Percentiles rank a stretch among this genome's conserved stretches.
These are phyloP conservation scores for Himalopsyche anomala DNA, from an alignment of 2,888 invertebrate species.

Conservation along the genomic window DNA sequence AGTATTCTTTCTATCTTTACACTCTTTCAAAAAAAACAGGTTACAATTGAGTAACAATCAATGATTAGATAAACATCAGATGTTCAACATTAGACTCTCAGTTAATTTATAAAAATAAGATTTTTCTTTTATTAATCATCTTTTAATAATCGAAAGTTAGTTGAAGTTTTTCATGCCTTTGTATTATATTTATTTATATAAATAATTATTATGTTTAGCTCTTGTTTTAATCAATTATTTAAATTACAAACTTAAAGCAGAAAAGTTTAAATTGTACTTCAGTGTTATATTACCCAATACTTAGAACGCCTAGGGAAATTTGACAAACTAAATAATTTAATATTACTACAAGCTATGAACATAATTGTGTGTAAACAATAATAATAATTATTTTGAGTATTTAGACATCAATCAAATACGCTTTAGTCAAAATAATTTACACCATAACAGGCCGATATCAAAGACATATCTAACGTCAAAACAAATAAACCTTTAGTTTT, in stretches of 20 bases:
- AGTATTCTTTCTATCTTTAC: too few relatives aligned
- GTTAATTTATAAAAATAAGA: too few relatives aligned
- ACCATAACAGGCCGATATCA: not conserved
- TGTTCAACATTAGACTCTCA: too few relatives aligned
- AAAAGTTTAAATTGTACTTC: not conserved
- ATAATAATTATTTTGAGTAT: not conserved
- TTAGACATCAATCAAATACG: not conserved
- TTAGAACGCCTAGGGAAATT: not conserved
- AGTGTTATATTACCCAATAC: not conserved
- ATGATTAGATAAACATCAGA: too few relatives aligned
- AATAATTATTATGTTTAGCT: too few relatives aligned
- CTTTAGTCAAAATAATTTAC: not conserved
- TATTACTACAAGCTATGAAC: not conserved
- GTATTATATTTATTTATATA: too few relatives aligned
- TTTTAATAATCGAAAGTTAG: too few relatives aligned
- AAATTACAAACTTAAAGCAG: not conserved
- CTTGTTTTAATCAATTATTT: not conserved
- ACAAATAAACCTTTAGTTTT: not conserved
- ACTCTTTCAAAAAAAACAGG: too few relatives aligned
- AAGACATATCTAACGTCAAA: not conserved
- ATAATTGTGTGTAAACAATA: not conserved
- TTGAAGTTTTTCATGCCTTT: too few relatives aligned
- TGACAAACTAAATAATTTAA: not conserved
- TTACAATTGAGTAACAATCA: too few relatives aligned
- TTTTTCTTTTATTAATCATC: too few relatives aligned